A percentile compares a stretch with the other conserved stretches of the same genome.
phyloP scores from a whole-genome alignment of 1,140 invertebrate species.

The Drosophila kikkawai region DNA sequence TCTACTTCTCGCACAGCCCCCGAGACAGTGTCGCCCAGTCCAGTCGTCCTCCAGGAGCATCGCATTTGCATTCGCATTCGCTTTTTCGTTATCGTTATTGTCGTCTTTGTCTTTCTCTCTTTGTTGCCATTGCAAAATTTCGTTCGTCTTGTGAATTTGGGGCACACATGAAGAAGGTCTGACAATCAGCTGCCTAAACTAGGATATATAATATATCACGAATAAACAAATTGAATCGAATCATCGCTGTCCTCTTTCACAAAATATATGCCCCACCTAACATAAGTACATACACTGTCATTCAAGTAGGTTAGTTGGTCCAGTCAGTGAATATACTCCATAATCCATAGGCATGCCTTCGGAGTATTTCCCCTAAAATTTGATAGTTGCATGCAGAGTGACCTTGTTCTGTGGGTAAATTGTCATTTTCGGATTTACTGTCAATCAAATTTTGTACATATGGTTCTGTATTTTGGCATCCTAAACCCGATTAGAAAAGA shows the following conservation, averaged over 20 bases:
- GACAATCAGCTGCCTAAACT: slow-evolving; percentile 2
- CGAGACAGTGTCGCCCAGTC: slow-evolving; percentile 15
- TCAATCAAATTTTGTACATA: neutral
- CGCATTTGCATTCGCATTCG: slow-evolving; percentile 12
- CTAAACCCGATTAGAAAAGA: neutral
- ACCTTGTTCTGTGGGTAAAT: slow-evolving; percentile 4
- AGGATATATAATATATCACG: slow-evolving; percentile 2
- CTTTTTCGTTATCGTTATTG: slow-evolving; percentile 10
- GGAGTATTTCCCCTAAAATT: too few species aligned
- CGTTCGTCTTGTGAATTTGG: slow-evolving; percentile 14
- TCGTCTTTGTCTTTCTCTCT: slow-evolving; percentile 1
- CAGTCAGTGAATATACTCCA: slow-evolving; percentile 4
- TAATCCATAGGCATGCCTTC: neutral
- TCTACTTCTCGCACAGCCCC: slow-evolving; percentile 20
- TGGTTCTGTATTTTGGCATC: neutral
- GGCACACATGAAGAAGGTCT: slow-evolving; percentile 16
- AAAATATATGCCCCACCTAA: neutral
- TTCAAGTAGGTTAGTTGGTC: neutral
- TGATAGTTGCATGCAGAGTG: slow-evolving; percentile 6
- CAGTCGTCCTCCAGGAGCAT: slow-evolving; percentile 8
- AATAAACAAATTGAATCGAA: slow-evolving; percentile 6
- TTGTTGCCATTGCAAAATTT: slow-evolving; percentile 15
- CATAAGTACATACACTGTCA: neutral
- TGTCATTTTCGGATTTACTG: neutral
- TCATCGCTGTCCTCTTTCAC: slow-evolving; percentile 6